Base-by-base conservation (phyloP, 2,888 invertebrate species). In the Podotricha telesiphe region DNA sequence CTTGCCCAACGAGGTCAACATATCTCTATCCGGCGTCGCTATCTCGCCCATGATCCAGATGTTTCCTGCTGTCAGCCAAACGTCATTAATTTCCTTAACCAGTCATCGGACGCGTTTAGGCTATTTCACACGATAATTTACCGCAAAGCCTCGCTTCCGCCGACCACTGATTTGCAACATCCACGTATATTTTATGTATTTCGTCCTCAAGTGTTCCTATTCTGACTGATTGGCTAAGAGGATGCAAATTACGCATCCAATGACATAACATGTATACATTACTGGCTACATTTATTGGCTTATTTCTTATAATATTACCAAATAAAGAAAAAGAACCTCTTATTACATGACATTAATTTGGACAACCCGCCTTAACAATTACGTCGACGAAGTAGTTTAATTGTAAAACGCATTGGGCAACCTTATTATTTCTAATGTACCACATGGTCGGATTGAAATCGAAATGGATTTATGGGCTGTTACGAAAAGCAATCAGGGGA, bases 401-500 rank as follows among this genome's bases (percentile, higher is more conserved):
- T 67, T 61, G 53, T 62, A 47, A 66, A 67, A 62, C 47, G 67
- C 75, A 82, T 85, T 82, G 78, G 72, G 76, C 75, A 82, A 85
- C 71, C 79, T 80, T 80, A 84, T 82, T 82, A 84, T 82, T 85
- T 86, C 79, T 83, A 89, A 86, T 86, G 80, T 83, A 85, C 85
- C 83, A 84, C 78, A 82, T 82, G 83, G 17, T 51, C 83, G 74
- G 74, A 75, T 80, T 76, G 81, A 80, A 82, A 84, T 85, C 83
- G 77, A 84, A 83, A 74, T 79, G 84, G 83, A 92, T 91, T 92
- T 92, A 92, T 82, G 85, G 80, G 75, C 77, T 75, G 80, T 90
- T 89, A 86, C 89, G 84, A 89, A 92, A 92, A 88, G 83, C 91
- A 92, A 93, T 92, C 91, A 88, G 82, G 78, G 77, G 80, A 82